Conservation (phyloP, 1,140 invertebrate species). For the Drosophila leontia region DNA sequence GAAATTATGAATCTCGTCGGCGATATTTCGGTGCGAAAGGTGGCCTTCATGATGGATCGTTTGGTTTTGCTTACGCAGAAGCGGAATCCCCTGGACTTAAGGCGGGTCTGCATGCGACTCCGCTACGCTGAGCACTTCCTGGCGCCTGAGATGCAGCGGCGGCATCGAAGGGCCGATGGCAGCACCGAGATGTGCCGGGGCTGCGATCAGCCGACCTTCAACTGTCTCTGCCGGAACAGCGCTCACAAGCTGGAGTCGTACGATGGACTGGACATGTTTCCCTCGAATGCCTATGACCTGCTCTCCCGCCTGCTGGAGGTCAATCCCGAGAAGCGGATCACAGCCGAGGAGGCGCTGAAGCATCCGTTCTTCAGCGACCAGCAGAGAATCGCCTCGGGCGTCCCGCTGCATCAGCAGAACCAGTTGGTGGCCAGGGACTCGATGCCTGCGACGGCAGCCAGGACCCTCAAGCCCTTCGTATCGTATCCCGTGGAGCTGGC, state of each 20-base stretch:
- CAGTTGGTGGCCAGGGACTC: constrained; percentile 34
- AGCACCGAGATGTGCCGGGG: constrained; percentile 70
- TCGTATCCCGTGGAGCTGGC: constrained; percentile 10
- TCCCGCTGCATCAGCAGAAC: constrained; percentile 29
- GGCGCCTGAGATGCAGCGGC: constrained; percentile 56
- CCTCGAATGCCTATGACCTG: constrained; percentile 94
- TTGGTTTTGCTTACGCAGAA: constrained; percentile 86
- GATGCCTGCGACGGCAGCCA: constrained; percentile 15
- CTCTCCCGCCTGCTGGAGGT: constrained; percentile 99
- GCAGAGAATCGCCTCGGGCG: constrained; percentile 49
- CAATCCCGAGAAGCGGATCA: constrained; percentile 98
- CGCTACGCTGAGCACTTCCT: constrained; percentile 72
- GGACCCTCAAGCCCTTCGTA: constrained; percentile 46
- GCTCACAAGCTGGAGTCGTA: constrained; percentile 58
- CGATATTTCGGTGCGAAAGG: constrained; percentile 88
- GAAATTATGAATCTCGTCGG: constrained; percentile 94
- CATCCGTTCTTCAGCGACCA: constrained; percentile 91
- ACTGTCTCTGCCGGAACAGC: constrained; percentile 74
- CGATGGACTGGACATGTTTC: constrained; percentile 71
- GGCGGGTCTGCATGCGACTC: constrained; percentile 85
- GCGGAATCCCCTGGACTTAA: constrained; percentile 86
- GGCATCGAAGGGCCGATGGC: constrained; percentile 63
- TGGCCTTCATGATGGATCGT: constrained; percentile 88
- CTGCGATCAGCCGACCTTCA: constrained; percentile 74
- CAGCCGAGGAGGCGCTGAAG: constrained; percentile 98